Evolutionary conservation across 2,888 invertebrate genomes (phyloP), one percentile per base, ranked within the genome.

Genomic region (Phlogophora meticulosa): DNA sequence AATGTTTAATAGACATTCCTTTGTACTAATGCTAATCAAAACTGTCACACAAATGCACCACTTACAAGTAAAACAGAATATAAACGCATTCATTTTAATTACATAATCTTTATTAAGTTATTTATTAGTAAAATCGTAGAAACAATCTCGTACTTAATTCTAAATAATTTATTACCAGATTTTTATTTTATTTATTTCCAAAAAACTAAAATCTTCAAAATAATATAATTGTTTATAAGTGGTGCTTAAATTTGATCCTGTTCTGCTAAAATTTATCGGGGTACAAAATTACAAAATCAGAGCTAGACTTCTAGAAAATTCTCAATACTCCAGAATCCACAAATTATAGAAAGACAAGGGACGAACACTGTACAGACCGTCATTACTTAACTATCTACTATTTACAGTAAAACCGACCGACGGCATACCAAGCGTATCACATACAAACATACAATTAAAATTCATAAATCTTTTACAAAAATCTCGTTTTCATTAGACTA

Each of bases 391-490:
- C 40, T 81, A 64, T 67, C 71, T 78, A 83, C 51, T 70, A 76
- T 80, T 65, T 80, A 75, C 61, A 80, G n/a, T 53, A 68, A 62
- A 42, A 56, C 61, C 75, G 65, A 72, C 76, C 61, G 48, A 76
- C 80, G 59, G 61, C 62, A 66, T 75, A 76, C 68, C 61, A 87
- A 87, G 85, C 84, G 76, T 85, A 87, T 87, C 88, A 86, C 85
- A 87, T 82, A 79, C 78, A 82, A 77, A 84, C 82, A 87, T 83
- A 82, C 71, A 65, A 64, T 78, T 80, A 72, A 78, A 76, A 72
- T 78, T 77, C 80, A 70, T 72, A 69, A 87, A 83, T 83, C 82
- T 84, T 84, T 82, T 86, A 87, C 83, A 86, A 87, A 88, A 86
- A 76, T 83, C 75, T 73, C 62, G 58, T 78, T 70, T 72, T 80